A percentile compares a stretch with the other conserved stretches of the same genome.
phyloP scores from a whole-genome alignment of 2,113 vertebrate species.

The Oxyruncus cristatus region DNA sequence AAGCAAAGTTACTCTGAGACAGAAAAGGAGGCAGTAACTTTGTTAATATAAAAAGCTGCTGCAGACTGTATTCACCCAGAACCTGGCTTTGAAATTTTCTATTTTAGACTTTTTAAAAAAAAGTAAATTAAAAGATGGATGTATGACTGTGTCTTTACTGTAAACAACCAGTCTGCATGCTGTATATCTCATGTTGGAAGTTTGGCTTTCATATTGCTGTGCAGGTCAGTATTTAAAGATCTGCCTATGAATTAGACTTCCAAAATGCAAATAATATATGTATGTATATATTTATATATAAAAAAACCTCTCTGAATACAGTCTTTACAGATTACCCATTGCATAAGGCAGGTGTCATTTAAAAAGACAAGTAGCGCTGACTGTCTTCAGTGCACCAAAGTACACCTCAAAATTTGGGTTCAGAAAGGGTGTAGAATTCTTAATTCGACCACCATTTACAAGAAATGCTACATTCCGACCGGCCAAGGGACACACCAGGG shows the following conservation, averaged over 20 bases:
- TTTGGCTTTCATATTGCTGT: slow-evolving; percentile 76
- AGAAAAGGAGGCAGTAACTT: slow-evolving; percentile 76
- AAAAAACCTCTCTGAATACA: slow-evolving; percentile 62
- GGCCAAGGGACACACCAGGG: slow-evolving; percentile 21
- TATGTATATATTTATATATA: slow-evolving; percentile 64
- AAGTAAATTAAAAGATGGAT: slow-evolving; percentile 50
- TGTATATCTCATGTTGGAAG: slow-evolving; percentile 42
- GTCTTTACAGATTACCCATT: slow-evolving; percentile 62
- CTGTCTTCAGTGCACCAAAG: slow-evolving; percentile 42
- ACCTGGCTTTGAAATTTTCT: slow-evolving; percentile 56
- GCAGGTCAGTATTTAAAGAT: slow-evolving; percentile 73
- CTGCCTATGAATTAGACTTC: slow-evolving; percentile 75
- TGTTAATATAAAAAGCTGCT: slow-evolving; percentile 76
- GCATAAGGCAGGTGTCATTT: slow-evolving; percentile 70
- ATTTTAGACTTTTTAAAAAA: background rate
- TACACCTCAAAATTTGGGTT: slow-evolving; percentile 11
- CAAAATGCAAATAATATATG: slow-evolving; percentile 70
- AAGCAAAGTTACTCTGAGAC: slow-evolving; percentile 80
- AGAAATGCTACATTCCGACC: slow-evolving; percentile 37
- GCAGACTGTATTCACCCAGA: slow-evolving; percentile 71
- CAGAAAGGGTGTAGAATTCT: background rate
- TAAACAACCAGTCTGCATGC: slow-evolving; percentile 73
- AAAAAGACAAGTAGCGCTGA: slow-evolving; percentile 68
- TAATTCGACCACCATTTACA: background rate
- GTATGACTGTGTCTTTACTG: slow-evolving; percentile 41